Evolutionary conservation across 2,888 invertebrate genomes (phyloP).

Genomic region (Apamea monoglypha): DNA sequence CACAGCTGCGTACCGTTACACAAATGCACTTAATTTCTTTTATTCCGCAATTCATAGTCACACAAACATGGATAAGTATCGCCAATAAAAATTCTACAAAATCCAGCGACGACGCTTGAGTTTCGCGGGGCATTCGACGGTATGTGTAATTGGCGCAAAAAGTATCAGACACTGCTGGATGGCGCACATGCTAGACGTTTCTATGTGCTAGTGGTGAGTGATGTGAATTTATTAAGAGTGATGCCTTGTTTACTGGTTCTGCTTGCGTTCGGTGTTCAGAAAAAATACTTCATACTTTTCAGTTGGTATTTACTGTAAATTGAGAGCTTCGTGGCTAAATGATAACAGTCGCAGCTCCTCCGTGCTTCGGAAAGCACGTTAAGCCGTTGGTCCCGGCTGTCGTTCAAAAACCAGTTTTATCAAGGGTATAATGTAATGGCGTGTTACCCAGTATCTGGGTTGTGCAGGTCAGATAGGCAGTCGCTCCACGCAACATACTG

Average conservation of each 20-base stretch:
- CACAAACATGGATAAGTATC: constrained; percentile 62
- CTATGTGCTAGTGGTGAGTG: constrained; percentile 26
- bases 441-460: too few relatives aligned
- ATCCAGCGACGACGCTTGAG: constrained; percentile 63
- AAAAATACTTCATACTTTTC: neutral
- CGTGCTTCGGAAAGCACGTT: too few relatives aligned
- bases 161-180: constrained; percentile 58
- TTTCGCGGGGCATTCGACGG: constrained; percentile 54
- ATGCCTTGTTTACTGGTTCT: neutral
- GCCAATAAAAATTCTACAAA: constrained; percentile 75
- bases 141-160: constrained; percentile 81
- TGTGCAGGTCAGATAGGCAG: too few relatives aligned
- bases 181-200: constrained; percentile 34
- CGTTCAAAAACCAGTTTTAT: too few relatives aligned
- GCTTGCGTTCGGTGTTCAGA: neutral
- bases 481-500: too few relatives aligned
- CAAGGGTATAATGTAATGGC: too few relatives aligned
- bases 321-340: neutral
- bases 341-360: neutral
- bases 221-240: constrained; percentile 42
- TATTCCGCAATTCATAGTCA: constrained; percentile 49
- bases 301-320: neutral
- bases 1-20: constrained; percentile 33
- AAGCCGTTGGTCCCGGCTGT: too few relatives aligned
- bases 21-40: constrained; percentile 40